Percentiles rank a stretch among this genome's conserved stretches.
These are phyloP conservation scores for Zeugodacus cucurbitae DNA, from an alignment of 1,140 invertebrate species.

Conservation along the genomic window DNA sequence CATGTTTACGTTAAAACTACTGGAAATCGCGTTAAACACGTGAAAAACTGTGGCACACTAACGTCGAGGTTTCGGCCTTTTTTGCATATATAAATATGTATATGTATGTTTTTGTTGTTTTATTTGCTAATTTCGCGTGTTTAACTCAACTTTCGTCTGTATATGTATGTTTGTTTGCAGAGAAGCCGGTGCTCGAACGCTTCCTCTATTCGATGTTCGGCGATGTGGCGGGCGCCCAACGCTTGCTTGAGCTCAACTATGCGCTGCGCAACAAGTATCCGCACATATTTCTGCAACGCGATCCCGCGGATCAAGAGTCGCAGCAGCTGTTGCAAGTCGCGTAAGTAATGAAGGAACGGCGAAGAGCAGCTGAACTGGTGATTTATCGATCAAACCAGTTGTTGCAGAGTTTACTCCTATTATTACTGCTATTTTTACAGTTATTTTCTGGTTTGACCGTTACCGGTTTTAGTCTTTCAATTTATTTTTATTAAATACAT, in stretches of 20 bases:
- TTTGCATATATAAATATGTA: background rate
- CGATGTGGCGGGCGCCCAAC: slow-evolving; percentile 71
- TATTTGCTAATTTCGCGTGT: no score
- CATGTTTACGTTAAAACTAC: no score
- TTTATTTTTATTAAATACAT: slow-evolving; percentile 9
- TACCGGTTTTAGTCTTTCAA: background rate
- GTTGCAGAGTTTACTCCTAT: background rate
- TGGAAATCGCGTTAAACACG: background rate
- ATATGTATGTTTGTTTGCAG: slow-evolving; percentile 36
- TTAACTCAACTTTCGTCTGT: background rate
- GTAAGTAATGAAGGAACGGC: slow-evolving; percentile 61
- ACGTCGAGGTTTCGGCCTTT: background rate
- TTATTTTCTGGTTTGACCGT: background rate
- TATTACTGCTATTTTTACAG: background rate
- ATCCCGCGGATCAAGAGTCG: slow-evolving; percentile 70
- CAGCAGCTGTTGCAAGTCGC: slow-evolving; percentile 71
- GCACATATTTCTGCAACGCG: slow-evolving; percentile 75
- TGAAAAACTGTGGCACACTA: background rate
- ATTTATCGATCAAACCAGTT: background rate
- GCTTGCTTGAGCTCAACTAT: slow-evolving; percentile 74
- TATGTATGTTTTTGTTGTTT: background rate
- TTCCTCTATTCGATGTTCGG: slow-evolving; percentile 67
- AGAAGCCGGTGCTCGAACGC: slow-evolving; percentile 52
- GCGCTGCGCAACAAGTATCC: slow-evolving; percentile 72
- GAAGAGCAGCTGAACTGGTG: background rate